Base-by-base conservation (phyloP, 23 tunicate species). In the Ascidia mentula region DNA sequence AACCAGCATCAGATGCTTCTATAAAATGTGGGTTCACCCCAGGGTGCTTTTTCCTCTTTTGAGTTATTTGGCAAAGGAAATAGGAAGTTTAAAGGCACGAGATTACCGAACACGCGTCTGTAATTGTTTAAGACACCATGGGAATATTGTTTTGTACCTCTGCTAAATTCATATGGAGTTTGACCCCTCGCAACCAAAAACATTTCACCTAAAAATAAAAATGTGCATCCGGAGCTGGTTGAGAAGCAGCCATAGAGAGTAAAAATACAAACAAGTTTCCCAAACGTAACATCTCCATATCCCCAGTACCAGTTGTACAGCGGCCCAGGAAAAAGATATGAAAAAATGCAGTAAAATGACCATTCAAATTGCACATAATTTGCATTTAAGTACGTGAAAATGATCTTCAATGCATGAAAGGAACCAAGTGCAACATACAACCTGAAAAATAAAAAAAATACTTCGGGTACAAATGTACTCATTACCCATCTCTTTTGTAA, bases 361-460 rank as follows among this genome's bases (percentile, higher is more conserved):
- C 70, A 73, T 31, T 81, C 61, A 0, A 93, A 20, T 0, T 93
- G 86, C 65, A 83, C 77, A 79, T 93, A 93, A 20, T 73, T 53
- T 24, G 40, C 31, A 69, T 77, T 60, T 30, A 88, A 59, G 72
- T 88, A 88, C 0, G 37, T 31, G 32, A 84, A 28, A 37, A 93
- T 30, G 18, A 72, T 69, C 32, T 79, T 61, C 38, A 88, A 12
- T 18, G 87, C 82, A 78, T 76, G 77, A 36, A 93, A 69, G 0
- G 87, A 84, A 35, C 98, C 93, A 40, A 93, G 42, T 35, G 78
- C 86, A 5, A 93, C 98, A 72, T 93, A 88, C 72, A 93, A 75
- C 59, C 98, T 93, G 74, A 0, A 82, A 82, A 18, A 20, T 18
- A 34, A 32, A 32, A 17, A 42, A 42, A 32, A 74, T 59, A 42